phyloP scores from a whole-genome alignment of 1,140 invertebrate genomes.

The Heliconius melpomene region DNA sequence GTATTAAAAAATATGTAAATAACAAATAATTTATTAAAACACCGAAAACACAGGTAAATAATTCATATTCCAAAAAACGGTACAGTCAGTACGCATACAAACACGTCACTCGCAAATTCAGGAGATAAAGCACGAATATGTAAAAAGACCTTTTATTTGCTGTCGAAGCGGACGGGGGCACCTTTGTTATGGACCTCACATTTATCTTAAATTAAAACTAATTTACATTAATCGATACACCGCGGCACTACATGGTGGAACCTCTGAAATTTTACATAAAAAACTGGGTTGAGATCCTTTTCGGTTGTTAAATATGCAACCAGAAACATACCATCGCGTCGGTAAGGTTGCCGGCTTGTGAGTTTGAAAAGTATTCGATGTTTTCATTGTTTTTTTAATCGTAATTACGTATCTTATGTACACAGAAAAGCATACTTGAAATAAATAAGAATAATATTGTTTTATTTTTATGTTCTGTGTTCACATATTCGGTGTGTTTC shows the following conservation, averaged over 20 bases:
- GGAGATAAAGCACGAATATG: slow-evolving; percentile 8
- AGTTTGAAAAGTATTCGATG: background rate
- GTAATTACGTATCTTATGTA: background rate
- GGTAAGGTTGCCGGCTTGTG: background rate
- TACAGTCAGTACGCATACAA: background rate
- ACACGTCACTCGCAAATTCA: slow-evolving; percentile 7
- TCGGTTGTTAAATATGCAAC: slow-evolving; percentile 3
- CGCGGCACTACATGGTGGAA: background rate
- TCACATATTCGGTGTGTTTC: too few relatives aligned
- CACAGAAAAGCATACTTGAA: background rate
- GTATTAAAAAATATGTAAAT: too few relatives aligned
- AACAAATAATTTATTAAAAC: background rate
- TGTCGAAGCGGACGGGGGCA: background rate
- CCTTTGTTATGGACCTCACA: slow-evolving; percentile 16
- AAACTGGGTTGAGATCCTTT: background rate
- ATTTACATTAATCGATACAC: slow-evolving; percentile 30
- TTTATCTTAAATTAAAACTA: slow-evolving; percentile 32
- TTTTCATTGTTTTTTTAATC: background rate
- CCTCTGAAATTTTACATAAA: background rate
- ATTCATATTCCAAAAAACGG: slow-evolving; percentile 5
- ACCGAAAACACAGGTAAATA: background rate
- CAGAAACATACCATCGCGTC: background rate
- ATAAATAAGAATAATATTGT: too few relatives aligned
- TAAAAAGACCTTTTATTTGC: slow-evolving; percentile 1
- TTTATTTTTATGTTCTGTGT: too few relatives aligned